Conservation (phyloP, 2,888 invertebrate species). For the Sinodicranocentrus sp. region DNA sequence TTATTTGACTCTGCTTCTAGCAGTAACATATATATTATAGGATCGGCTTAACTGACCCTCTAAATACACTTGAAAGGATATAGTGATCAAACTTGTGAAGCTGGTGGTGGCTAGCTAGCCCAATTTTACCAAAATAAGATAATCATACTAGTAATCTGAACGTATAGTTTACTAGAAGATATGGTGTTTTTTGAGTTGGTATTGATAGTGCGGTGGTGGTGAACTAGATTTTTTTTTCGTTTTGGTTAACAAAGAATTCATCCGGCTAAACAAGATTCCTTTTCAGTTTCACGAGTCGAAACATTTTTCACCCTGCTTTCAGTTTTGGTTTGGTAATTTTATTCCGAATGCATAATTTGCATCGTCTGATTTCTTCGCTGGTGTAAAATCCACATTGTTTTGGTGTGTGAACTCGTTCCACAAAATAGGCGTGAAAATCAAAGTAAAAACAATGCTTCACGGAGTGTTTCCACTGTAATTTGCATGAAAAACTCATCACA, state of each 20-base stretch:
- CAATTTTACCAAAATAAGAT: neutral
- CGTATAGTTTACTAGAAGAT: neutral
- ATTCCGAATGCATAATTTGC: too few relatives aligned
- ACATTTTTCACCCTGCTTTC: neutral
- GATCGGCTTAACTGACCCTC: conserved; percentile 4
- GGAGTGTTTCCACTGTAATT: neutral
- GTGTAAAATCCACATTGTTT: too few relatives aligned
- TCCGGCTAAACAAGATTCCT: conserved; percentile 39
- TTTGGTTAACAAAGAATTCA: conserved; percentile 16
- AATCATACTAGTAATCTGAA: neutral
- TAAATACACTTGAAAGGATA: conserved; percentile 2
- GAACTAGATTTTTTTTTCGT: conserved; percentile 41
- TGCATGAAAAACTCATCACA: neutral
- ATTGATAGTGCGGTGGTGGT: conserved; percentile 22
- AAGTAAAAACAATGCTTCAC: conserved; percentile 29
- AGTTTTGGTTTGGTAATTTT: too few relatives aligned
- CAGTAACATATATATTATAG: neutral
- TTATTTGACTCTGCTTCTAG: neutral
- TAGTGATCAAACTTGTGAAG: too few relatives aligned
- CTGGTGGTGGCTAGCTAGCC: neutral
- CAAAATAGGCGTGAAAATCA: conserved; percentile 31
- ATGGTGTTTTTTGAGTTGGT: neutral
- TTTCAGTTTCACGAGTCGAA: conserved; percentile 32
- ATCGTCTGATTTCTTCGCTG: neutral
- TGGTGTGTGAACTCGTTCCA: neutral